A percentile compares a stretch with the other conserved stretches of the same genome.
Conservation (phyloP, 2,113 vertebrate genomes). For the Conger conger region DNA sequence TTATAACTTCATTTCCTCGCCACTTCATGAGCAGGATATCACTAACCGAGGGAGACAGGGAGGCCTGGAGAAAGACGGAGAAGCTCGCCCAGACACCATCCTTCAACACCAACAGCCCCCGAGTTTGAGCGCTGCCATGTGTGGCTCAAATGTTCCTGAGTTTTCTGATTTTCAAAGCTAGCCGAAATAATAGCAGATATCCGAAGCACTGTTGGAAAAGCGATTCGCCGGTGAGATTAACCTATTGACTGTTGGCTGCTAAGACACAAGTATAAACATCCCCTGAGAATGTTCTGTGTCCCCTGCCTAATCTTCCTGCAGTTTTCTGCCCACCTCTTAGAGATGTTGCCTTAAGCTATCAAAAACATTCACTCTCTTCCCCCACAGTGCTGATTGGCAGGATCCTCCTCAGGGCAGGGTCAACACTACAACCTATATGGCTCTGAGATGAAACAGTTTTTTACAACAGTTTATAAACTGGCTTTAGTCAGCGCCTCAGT, state of each 20-base stretch:
- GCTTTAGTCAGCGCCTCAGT: not conserved
- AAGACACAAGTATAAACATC: not conserved
- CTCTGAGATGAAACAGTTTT: not conserved
- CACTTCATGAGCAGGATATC: conserved; percentile 59
- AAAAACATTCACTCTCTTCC: not conserved
- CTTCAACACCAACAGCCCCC: not conserved
- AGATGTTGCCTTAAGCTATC: not conserved
- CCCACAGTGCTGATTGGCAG: not conserved
- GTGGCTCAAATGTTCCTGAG: not conserved
- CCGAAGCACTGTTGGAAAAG: not conserved
- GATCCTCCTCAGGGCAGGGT: not conserved
- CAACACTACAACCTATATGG: not conserved
- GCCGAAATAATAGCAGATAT: not conserved
- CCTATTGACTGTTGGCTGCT: not conserved
- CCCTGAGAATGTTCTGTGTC: not conserved
- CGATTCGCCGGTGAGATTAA: not conserved
- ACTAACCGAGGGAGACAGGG: conserved; percentile 27
- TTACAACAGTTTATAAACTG: not conserved
- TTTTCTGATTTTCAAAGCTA: too few relatives aligned
- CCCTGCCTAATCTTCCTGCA: not conserved
- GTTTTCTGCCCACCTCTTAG: not conserved
- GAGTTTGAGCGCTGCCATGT: not conserved
- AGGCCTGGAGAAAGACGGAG: conserved; percentile 24
- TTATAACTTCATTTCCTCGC: conserved; percentile 60
- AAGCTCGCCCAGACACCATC: not conserved